Base-by-base conservation (phyloP, 2,888 invertebrate species). In the Pyrgus malvae region DNA sequence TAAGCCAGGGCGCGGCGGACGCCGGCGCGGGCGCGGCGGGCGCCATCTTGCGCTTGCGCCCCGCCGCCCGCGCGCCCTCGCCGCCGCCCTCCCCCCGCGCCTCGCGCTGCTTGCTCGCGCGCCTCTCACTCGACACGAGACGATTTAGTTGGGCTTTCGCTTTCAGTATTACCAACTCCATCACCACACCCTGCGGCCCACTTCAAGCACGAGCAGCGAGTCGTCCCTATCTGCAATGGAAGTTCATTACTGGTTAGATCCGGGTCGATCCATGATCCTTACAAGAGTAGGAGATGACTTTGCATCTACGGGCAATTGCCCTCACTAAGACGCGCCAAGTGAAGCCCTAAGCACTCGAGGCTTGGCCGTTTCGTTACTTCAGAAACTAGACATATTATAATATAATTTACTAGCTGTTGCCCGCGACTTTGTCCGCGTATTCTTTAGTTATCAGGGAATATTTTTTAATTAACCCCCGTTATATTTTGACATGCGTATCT, bases 121-220 rank as follows among this genome's bases (percentile, higher is more conserved):
- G 83, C 72, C 71, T 72, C 69, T 74, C 76, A 76, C 77, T 70
- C 78, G 90, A 90, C 81, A 88, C 88, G 79, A 92, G 88, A 88
- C 91, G 92, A 87, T 91, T 90, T 77, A 91, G 91, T 82, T 91
- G 91, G 83, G 91, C 89, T 90, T 90, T 87, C 72, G 91, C 90
- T 86, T 87, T 91, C 78, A 91, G 76, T 91, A 92, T 91, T 91
- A 91, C 92, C 86, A 91, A 83, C 90, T 91, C 91, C 91, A 91
- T 90, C 91, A 91, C 84, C 77, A 84, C 89, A 70, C 83, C 70
- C 82, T 81, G 68, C 64, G 65, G 62, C 66, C 66, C 69, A 70
- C 78, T 70, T 68, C 68, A 62, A 67, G 65, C 67, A 72, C 72
- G 70, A 77, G 70, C 76, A 71, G 72, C 66, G 65, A 46, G 67